Evolutionary conservation across 2,113 vertebrate genomes (phyloP), one percentile per base, ranked within the genome.

Genomic region (Ageneiosus marmoratus): DNA sequence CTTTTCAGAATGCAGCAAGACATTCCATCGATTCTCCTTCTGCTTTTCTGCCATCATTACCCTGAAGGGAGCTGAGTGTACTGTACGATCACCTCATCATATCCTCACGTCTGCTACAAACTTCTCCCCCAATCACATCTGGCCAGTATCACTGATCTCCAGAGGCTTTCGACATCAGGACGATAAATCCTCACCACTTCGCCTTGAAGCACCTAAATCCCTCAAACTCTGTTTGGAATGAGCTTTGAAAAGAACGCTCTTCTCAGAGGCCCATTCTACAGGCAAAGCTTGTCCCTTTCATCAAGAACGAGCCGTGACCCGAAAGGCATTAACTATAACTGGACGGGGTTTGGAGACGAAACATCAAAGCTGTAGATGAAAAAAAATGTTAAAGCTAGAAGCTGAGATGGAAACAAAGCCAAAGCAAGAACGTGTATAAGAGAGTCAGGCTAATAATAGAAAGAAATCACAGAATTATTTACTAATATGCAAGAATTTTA

Each of bases 61-160:
- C 51, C 37, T 12, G 44, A 53, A 51, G n/a, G n/a, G 41, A 37
- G 62, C 55, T 41, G 55, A 50, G 32, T 48, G 11, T 55, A 84
- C 74, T 22, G 6, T n/a, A n/a, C n/a, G n/a, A n/a, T 58, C 50
- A 55, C n/a, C 24, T 70, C n/a, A 27, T 11, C 53, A 34, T 41
- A 41, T 41, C 27, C 34, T 63, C 46, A 73, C 48, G 1, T 73
- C 27, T 73, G 46, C 70, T 79, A 44, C 3, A 50, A 62, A 11
- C 85, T 89, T 90, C 90, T 82, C 84, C 77, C 77, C 46, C 79
- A 86, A 80, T 84, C 88, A 83, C 90, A 93, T 92, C 89, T 93
- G 91, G 90, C 89, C 88, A 86, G 87, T 78, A 92, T 90, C 81
- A 88, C 74, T n/a, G n/a, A 60, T 81, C 80, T 84, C 82, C 46